Evolutionary conservation across 2,113 vertebrate species (phyloP), one percentile per base, ranked within the genome.

Genomic region (Nansenia antarctica): DNA sequence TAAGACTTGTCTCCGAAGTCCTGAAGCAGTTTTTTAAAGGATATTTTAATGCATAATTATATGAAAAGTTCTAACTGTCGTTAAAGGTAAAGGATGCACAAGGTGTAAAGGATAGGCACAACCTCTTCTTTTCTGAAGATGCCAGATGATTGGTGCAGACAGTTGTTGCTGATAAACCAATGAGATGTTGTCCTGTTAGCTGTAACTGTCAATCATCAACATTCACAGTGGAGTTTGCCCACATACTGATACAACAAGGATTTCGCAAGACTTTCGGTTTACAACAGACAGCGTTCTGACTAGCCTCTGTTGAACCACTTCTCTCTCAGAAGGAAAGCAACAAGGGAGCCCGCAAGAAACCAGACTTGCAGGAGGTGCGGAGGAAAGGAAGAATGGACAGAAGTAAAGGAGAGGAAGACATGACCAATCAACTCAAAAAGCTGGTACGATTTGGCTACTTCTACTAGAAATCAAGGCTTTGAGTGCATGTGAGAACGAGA

Each of bases 321-420:
- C 14, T 27, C 54, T 53, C 11, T 27, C 59, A 86, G 84, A 76
- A 69, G 52, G 76, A 75, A 62, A 70, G 59, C 58, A 58, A 22
- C 47, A 81, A 84, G 54, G 42, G 30, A 8, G 62, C 35, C 37
- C 59, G 27, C 2, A 86, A 79, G 74, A 76, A 72, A 9, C 27
- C 11, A 69, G 12, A 58, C 29, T 78, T 82, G 18, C 80, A 83
- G 73, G 80, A 83, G 65, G 71, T 53, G 0, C 54, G 63, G 54
- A 82, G 69, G 49, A 86, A 77, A 59, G 84, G 84, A 14, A 83
- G 64, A 79, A 77, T 81, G 65, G 72, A 82, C 6, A 37, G 77
- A 65, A 69, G 72, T 54, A 79, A 63, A 69, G 77, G 62, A n/a
- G 77, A 83, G 27, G 74, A 83, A 11, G 74, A 86, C 71, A 79